Base-by-base conservation (phyloP, 2,888 invertebrate species). In the Drosophila melanocephala region DNA sequence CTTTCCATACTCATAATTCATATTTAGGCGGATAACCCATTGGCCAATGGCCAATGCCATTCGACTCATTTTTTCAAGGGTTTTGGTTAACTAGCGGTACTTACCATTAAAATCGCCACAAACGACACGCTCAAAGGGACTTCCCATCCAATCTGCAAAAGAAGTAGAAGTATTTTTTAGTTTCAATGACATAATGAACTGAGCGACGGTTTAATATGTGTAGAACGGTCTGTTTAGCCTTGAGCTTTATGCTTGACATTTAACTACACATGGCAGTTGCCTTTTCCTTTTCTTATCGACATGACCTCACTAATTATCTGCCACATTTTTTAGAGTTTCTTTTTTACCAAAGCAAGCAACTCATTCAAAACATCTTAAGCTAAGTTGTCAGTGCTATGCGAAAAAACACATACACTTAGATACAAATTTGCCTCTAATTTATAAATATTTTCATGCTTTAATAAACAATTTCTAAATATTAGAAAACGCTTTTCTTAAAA, bases 71-170 rank as follows among this genome's bases (percentile, higher is more conserved):
- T 77, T 51, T 72, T 76, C 62, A 75, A 80, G 79, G 75, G 76
- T 80, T 81, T 82, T 79, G n/a, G 26, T 28, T 47, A 53, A 64
- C 22, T 73, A 64, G 68, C 51, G 69, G 79, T 87, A 95, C 96
- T 95, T 96, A 96, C 96, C 96, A 95, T 96, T 96, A 94, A 97
- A 97, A 97, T 97, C 97, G 96, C 97, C 97, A 95, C 97, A 97
- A 94, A 97, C 97, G 95, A 97, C 97, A 95, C 97, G 96, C 95
- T 97, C 97, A 95, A 97, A 97, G 93, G 97, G 97, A 95, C 97
- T 97, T 95, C 97, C 97, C 97, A 97, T 97, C 97, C 97, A 97
- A 95, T 97, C 97, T 97, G 96, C 16, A 92, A 58, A 12, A 16
- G n/a, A 32, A 78, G 73, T 64, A 72, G 58, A 74, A 62, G 79